Evolutionary conservation across 2,113 vertebrate genomes (phyloP), one percentile per base, ranked within the genome.

Genomic region (Apaloderma vittatum): DNA sequence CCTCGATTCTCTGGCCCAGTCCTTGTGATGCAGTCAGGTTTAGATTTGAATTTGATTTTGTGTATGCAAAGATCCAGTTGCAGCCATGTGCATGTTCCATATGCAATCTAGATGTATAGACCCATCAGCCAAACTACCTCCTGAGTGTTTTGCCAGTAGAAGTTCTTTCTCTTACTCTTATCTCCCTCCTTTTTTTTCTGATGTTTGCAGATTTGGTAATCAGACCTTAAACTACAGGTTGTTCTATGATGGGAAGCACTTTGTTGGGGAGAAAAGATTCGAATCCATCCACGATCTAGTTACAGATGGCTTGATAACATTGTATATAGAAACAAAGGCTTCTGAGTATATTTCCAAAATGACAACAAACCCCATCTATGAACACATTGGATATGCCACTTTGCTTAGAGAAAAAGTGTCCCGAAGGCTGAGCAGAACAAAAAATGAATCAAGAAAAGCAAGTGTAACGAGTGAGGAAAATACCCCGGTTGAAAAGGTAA

Each of bases 281-380:
- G 99, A 99, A 96, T 99, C 99, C 1, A 99, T 99, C 76, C 99
- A 99, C 3, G 99, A 99, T 97, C 98, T 99, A 71, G 99, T 99
- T 97, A 99, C 99, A 18, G 99, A 99, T 51, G 99, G 99, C 92
- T 98, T 99, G 97, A 99, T 99, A 97, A 99, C 99, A 2, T 90
- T 99, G 86, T 99, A 99, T 97, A 99, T 99, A 93, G 99, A 99
- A 98, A 99, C 99, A 93, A 99, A 99, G 98, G 99, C 99, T 72
- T 99, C 99, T 4, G 99, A 99, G 95, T 99, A 99, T 97, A 99
- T 99, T 72, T 99, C 99, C 80, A 99, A 99, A 97, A 99, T 99
- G 99, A 99, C 99, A 77, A 99, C 99, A 15, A 99, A 99, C 95
- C 99, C 99, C 85, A 99, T 99, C 97, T 99, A 99, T 34, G 99